Percentiles rank a stretch among this genome's conserved stretches.
phyloP scores from a whole-genome alignment of 2,113 vertebrate genomes.

The Heliornis fulica region DNA sequence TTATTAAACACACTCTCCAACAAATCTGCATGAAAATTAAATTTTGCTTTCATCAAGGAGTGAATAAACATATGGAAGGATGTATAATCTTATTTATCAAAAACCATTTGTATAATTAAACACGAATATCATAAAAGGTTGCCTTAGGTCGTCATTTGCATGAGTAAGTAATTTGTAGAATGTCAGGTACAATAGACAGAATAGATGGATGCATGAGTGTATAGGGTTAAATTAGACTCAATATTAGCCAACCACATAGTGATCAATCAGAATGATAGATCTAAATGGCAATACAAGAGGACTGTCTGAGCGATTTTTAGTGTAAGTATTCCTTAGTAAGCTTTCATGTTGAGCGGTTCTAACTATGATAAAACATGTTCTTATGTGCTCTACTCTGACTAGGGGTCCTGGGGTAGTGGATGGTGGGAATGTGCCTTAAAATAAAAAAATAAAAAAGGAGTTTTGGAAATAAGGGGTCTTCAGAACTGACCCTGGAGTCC shows the following conservation, averaged over 20 bases:
- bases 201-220: conserved; percentile 89
- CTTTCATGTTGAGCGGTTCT: conserved; percentile 48
- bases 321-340: conserved; percentile 72
- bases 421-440: neutral
- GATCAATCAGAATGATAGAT: conserved; percentile 99
- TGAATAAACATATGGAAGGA: conserved; percentile 85
- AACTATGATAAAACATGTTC: conserved; percentile 26
- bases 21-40: conserved; percentile 98
- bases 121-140: conserved; percentile 91
- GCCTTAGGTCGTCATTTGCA: conserved; percentile 92
- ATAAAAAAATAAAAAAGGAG: neutral
- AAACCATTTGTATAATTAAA: conserved; percentile 98
- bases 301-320: conserved; percentile 76
- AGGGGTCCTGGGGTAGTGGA: neutral
- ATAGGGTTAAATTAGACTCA: conserved; percentile 99
- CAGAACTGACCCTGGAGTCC: neutral
- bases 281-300: conserved; percentile 91
- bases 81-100: conserved; percentile 97
- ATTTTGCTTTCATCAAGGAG: conserved; percentile 97
- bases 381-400: neutral
- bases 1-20: conserved; percentile 80
- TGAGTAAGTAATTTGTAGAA: conserved; percentile 98
- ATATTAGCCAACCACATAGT: conserved; percentile 93
- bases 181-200: conserved; percentile 92
- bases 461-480: neutral